A percentile compares a stretch with the other conserved stretches of the same genome.
phyloP scores from a whole-genome alignment of 2,888 invertebrate species.

The Microdon myrmicae region DNA sequence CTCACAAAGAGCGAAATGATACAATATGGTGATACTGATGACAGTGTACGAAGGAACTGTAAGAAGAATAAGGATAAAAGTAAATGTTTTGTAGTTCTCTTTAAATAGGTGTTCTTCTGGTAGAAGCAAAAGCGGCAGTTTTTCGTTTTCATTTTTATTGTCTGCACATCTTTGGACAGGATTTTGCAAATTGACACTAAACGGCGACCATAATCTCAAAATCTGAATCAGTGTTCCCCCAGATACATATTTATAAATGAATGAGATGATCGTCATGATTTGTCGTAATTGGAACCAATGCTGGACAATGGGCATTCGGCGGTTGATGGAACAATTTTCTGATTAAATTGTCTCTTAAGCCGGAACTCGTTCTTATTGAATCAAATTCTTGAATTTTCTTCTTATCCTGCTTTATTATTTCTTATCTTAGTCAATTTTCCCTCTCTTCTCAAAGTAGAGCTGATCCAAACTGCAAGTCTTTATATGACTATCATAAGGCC shows the following conservation, averaged over 20 bases:
- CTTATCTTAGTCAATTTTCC: slow-evolving; percentile 20
- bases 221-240: slow-evolving; percentile 44
- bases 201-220: slow-evolving; percentile 48
- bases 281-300: slow-evolving; percentile 53
- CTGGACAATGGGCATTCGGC: slow-evolving; percentile 48
- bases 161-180: slow-evolving; percentile 39
- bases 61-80: slow-evolving; percentile 36
- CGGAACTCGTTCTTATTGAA: slow-evolving; percentile 54
- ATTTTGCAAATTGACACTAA: slow-evolving; percentile 54
- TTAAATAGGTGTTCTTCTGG: slow-evolving; percentile 23
- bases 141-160: slow-evolving; percentile 27
- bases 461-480: slow-evolving; percentile 11
- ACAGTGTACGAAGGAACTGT: slow-evolving; percentile 12
- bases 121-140: slow-evolving; percentile 8
- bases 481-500: slow-evolving; percentile 13
- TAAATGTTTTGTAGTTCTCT: slow-evolving; percentile 2
- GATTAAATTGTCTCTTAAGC: slow-evolving; percentile 55
- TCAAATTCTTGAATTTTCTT: slow-evolving; percentile 40
- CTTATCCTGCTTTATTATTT: slow-evolving; percentile 33
- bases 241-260: slow-evolving; percentile 47
- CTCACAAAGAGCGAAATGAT: slow-evolving; percentile 23
- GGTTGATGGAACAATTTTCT: slow-evolving; percentile 53
- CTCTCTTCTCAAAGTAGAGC: slow-evolving; percentile 20
- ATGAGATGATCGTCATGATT: slow-evolving; percentile 51
- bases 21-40: slow-evolving; percentile 29